Percentiles rank a stretch among this genome's conserved stretches.
phyloP scores from a whole-genome alignment of 2,797 vertebrate genomes.

The Tokudaia tokunoshimensis region DNA sequence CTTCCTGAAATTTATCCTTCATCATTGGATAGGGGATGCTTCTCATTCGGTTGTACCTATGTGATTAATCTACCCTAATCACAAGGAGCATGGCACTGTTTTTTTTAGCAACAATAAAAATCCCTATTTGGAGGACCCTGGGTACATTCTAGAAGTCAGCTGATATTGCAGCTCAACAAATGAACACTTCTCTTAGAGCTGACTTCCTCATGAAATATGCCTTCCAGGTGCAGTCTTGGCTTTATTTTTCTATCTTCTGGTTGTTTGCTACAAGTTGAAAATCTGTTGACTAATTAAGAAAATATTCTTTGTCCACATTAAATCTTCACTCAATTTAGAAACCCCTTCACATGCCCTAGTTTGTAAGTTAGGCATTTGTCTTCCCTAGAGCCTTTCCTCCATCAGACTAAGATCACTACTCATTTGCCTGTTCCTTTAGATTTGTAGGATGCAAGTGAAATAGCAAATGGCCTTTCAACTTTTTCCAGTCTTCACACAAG shows the following conservation, averaged over 20 bases:
- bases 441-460: neutral
- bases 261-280: conserved; percentile 67
- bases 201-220: neutral
- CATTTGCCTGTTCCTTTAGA: conserved; percentile 63
- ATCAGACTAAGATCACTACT: conserved; percentile 60
- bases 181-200: neutral
- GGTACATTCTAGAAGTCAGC: neutral
- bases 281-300: conserved; percentile 79
- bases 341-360: conserved; percentile 79
- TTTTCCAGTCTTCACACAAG: neutral
- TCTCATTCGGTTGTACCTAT: neutral
- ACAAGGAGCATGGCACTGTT: neutral
- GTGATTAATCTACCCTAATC: neutral
- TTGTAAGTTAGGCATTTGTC: conserved; percentile 67
- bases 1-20: neutral
- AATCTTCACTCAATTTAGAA: conserved; percentile 75
- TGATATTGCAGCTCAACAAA: neutral
- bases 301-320: conserved; percentile 79
- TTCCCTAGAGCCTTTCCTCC: conserved; percentile 53
- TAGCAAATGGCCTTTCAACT: neutral
- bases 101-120: neutral
- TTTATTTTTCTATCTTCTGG: neutral
- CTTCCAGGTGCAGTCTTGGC: neutral
- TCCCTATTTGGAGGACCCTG: neutral
- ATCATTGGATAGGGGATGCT: neutral